These are phyloP conservation scores for Sclerurus mexicanus DNA, from an alignment of 2,113 vertebrate genomes.

Conservation along the genomic window DNA sequence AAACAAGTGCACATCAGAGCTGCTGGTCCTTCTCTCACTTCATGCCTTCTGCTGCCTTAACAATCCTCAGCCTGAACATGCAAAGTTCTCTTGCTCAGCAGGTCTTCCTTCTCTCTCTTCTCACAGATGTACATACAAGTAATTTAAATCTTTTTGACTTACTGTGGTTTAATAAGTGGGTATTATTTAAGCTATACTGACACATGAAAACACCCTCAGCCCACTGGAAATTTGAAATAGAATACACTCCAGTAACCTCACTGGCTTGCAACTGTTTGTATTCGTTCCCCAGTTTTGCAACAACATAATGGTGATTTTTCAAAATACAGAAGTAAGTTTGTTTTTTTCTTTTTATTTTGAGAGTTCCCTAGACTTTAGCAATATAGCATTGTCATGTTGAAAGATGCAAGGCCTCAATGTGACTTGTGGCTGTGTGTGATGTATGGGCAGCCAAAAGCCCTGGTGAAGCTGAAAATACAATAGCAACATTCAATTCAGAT, in stretches of 20 bases:
- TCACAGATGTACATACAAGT: background rate
- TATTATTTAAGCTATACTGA: background rate
- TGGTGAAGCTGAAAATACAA: background rate
- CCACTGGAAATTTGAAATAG: background rate
- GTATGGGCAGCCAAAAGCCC: background rate
- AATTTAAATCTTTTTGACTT: background rate
- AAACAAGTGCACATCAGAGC: fast-evolving
- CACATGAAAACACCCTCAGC: background rate
- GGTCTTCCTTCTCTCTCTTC: background rate
- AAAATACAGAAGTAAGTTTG: background rate
- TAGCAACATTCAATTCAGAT: background rate
- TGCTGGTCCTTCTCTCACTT: background rate
- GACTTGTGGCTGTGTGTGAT: background rate
- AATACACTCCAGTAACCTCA: background rate
- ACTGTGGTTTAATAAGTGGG: background rate
- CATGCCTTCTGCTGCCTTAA: background rate
- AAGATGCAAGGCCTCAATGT: background rate
- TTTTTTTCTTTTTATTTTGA: background rate
- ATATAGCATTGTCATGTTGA: no score
- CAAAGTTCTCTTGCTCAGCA: background rate
- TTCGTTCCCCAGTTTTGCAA: background rate
- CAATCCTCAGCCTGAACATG: background rate
- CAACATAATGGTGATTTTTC: fast-evolving
- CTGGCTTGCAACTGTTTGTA: background rate
- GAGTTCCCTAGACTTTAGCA: background rate